Evolutionary conservation across 2,113 vertebrate genomes (phyloP), one percentile per base, ranked within the genome.

Genomic region (Pomatorhinus ruficollis): DNA sequence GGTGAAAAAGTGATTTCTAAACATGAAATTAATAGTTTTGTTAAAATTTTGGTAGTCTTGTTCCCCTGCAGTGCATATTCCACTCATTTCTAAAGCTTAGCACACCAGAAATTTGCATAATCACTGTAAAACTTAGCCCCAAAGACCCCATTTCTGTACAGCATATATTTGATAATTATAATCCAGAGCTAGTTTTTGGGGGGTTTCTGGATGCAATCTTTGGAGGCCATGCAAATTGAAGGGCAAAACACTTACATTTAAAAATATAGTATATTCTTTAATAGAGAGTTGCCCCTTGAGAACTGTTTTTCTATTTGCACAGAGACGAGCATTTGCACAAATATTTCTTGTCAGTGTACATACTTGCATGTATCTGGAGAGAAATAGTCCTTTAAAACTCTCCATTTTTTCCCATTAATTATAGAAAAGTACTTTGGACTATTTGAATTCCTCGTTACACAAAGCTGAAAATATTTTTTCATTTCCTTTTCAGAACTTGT

Each of bases 401-500:
- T 57, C 28, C 42, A 2, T 66, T 70, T 70, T 89, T 93, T 79
- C 61, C 53, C 45, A 88, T 25, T 76, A 60, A 79, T 65, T 76
- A 61, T 9, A 40, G n/a, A 87, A 69, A 65, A 85, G 59, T 87
- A 56, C 24, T 71, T 52, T 47, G 27, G 82, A 40, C 56, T 89
- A 5, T 68, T 89, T 71, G 39, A 45, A 37, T 84, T 82, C 31
- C 53, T 91, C 19, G 6, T 89, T 91, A 91, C 15, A 68, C 11
- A 47, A 28, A 87, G 47, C 21, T 82, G 56, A 84, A 60, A 21
- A 10, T 79, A 76, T 60, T 82, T 84, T 78, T 89, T 82, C 50
- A 71, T 91, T 94, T 89, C 44, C 78, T 94, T 71, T 87, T 68
- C 44, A 56, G 53, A 93, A 56, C 6, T 76, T 40, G 20, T 75